Evolutionary conservation across 2,888 invertebrate species (phyloP), one percentile per base, ranked within the genome.

Genomic region (Acanthosepion lycidas): DNA sequence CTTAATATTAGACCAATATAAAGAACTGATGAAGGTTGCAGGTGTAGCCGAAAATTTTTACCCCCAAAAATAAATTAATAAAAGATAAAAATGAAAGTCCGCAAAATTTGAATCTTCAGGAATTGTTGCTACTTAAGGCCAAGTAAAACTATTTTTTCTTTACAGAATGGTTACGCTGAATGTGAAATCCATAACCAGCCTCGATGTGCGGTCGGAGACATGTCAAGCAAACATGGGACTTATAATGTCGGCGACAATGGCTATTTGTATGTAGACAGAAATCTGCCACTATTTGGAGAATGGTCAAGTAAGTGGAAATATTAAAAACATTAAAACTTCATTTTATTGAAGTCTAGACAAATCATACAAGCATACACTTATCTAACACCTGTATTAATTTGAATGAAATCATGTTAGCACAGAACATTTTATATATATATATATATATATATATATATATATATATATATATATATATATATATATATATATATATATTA

Each of bases 151-250:
- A n/a, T 20, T 12, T 59, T 6, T 93, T 5, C 42, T 91, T 49
- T 26, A 28, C 51, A 95, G 95, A 95, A 51, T 78, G 91, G 91
- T 18, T 94, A 94, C 42, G 91, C 28, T 23, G 99, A 99, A 97
- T 95, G 95, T 64, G 55, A 51, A 49, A 28, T 91, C 5, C n/a
- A 94, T 97, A 98, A 99, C 96, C 99, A 99, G 0, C 97, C 99
- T 94, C 98, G 99, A 6, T 99, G 99, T 97, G 98, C 99, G 97
- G 98, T 99, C 0, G 99, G 99, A 0, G 99, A 99, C 97, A 97
- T 99, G 94, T 97, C 97, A 0, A 95, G 95, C 0, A 97, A 97
- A 95, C 96, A 96, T 64, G 96, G 96, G 0, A 98, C 98, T 0
- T 98, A 99, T 91, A 98, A 98, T 96, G 98, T 99, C 55, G 99